Percentiles rank a stretch among this genome's conserved stretches.
Evolutionary conservation across 2,888 invertebrate genomes (phyloP).

Genomic region (Euspilapteryx auroguttella): DNA sequence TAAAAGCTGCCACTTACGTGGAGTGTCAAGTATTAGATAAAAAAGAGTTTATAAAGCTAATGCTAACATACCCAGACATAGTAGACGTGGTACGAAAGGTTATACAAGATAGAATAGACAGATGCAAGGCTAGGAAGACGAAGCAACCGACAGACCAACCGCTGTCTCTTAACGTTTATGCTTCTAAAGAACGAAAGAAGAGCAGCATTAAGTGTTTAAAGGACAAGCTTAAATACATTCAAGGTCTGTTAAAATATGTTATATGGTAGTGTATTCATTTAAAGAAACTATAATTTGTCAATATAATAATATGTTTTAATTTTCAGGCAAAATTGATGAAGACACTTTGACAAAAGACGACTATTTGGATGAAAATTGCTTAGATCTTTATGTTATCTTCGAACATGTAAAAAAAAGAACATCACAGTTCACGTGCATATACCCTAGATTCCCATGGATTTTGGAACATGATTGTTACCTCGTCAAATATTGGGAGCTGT

Average conservation of each 20-base stretch:
- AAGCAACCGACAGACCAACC: constrained; percentile 14
- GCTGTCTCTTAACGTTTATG: constrained; percentile 38
- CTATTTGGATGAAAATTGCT: constrained; percentile 32
- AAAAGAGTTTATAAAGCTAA: constrained; percentile 43
- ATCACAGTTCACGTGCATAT: constrained; percentile 30
- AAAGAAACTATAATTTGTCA: neutral
- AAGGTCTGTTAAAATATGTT: constrained; percentile 18
- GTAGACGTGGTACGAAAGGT: constrained; percentile 26
- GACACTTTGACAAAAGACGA: constrained; percentile 27
- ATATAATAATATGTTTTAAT: no score
- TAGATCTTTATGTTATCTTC: constrained; percentile 45
- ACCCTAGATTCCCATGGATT: constrained; percentile 45
- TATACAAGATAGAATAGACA: constrained; percentile 25
- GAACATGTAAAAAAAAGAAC: constrained; percentile 43
- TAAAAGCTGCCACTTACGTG: constrained; percentile 53
- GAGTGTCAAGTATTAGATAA: constrained; percentile 56
- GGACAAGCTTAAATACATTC: constrained; percentile 40
- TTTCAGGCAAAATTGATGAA: constrained; percentile 26
- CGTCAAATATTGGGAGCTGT: constrained; percentile 46
- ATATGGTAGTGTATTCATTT: neutral
- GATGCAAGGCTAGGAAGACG: constrained; percentile 20
- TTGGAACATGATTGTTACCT: constrained; percentile 40
- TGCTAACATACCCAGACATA: constrained; percentile 48
- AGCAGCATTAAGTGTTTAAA: constrained; percentile 53
- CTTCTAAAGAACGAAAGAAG: constrained; percentile 40